A percentile compares a stretch with the other conserved stretches of the same genome.
phyloP scores from a whole-genome alignment of 2,888 invertebrate species.

The Mechanitis messenoides region DNA sequence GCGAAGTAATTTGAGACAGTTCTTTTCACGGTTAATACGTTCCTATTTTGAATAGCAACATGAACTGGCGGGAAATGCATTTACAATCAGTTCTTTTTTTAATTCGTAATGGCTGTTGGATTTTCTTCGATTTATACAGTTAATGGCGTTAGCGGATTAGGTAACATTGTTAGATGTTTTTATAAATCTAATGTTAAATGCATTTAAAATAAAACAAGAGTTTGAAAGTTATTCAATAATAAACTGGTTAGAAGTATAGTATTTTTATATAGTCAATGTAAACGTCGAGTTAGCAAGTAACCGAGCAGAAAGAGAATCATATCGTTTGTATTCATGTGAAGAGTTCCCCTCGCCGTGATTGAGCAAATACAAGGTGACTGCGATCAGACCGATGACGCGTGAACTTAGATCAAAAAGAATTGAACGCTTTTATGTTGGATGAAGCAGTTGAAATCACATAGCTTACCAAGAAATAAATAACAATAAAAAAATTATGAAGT shows the following conservation, averaged over 20 bases:
- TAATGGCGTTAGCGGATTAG: conserved; percentile 39
- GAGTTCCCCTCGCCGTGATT: conserved; percentile 42
- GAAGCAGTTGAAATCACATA: no score
- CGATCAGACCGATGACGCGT: conserved; percentile 61
- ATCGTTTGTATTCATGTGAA: conserved; percentile 54
- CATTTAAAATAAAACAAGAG: neutral
- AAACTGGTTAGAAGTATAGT: neutral
- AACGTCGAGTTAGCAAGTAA: conserved; percentile 17
- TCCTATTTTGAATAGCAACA: conserved; percentile 76
- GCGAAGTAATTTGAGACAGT: conserved; percentile 75
- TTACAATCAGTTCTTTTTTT: conserved; percentile 57
- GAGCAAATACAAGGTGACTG: conserved; percentile 54
- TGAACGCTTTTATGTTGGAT: conserved; percentile 35
- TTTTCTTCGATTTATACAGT: conserved; percentile 64
- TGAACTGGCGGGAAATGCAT: conserved; percentile 73
- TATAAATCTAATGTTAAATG: neutral
- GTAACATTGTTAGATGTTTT: conserved; percentile 21
- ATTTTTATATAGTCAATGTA: neutral
- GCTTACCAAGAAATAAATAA: neutral
- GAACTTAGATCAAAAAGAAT: conserved; percentile 53
- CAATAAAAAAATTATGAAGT: neutral
- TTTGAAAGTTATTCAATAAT: neutral
- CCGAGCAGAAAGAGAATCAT: conserved; percentile 33
- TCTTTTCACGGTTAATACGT: conserved; percentile 76
- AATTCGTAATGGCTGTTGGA: conserved; percentile 65